These are phyloP conservation scores for Dusona sp. DNA, from an alignment of 2,888 invertebrate species.

Conservation along the genomic window DNA sequence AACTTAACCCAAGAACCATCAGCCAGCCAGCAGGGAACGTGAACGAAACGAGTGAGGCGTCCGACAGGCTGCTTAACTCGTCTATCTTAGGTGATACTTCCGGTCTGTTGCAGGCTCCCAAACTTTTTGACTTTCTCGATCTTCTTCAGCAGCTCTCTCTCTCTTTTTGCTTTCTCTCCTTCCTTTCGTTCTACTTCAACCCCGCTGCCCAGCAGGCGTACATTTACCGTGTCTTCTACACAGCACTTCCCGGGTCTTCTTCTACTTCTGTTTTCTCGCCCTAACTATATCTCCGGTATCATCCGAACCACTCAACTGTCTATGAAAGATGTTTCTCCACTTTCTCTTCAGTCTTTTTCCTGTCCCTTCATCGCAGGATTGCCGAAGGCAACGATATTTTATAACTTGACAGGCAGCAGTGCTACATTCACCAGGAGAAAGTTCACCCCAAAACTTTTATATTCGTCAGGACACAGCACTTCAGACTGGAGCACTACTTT, in stretches of 20 bases:
- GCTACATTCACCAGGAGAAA: neutral
- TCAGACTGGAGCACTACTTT: neutral
- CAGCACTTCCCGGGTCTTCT: slow-evolving; percentile 7
- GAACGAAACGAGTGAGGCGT: slow-evolving; percentile 34
- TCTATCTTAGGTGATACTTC: slow-evolving; percentile 58
- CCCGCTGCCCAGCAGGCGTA: slow-evolving; percentile 39
- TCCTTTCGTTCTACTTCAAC: slow-evolving; percentile 21
- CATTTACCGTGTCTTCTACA: slow-evolving; percentile 1
- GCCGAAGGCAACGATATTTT: neutral
- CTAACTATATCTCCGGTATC: neutral
- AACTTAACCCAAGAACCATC: slow-evolving; percentile 26
- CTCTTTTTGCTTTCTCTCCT: neutral
- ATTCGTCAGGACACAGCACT: neutral
- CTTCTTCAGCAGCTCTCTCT: slow-evolving; percentile 6
- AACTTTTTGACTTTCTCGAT: slow-evolving; percentile 54
- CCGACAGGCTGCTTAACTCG: slow-evolving; percentile 56
- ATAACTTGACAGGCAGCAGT: neutral
- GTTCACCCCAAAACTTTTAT: neutral
- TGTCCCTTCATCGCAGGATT: neutral
- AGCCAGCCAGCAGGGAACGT: slow-evolving; percentile 2
- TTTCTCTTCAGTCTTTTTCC: neutral
- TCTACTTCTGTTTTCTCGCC: slow-evolving; percentile 1
- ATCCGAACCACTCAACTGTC: slow-evolving; percentile 21
- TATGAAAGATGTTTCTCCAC: neutral
- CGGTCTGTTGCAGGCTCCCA: slow-evolving; percentile 49